Conservation (phyloP, 2,113 vertebrate genomes). For the Tychaedon coryphoeus region DNA sequence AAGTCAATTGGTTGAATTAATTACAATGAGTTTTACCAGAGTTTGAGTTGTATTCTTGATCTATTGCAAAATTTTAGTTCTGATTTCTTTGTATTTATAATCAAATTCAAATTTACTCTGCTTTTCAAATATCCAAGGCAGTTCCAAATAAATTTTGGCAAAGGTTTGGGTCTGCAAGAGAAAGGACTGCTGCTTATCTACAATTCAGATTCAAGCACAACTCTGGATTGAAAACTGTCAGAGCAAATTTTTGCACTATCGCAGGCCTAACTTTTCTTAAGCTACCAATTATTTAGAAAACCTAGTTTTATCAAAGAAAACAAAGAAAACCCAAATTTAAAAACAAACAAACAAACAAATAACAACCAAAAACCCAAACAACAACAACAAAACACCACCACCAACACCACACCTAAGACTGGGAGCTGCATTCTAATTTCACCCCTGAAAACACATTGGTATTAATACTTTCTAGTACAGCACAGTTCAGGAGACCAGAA, state of each 20-base stretch:
- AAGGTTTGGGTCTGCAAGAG: background rate
- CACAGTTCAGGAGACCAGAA: background rate
- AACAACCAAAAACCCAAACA: background rate
- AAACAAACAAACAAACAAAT: background rate
- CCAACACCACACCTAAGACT: background rate
- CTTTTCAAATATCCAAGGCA: background rate
- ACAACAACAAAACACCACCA: background rate
- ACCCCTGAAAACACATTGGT: background rate
- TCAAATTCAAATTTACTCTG: background rate
- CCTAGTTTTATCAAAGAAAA: background rate
- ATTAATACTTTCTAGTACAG: background rate
- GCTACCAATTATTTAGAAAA: background rate
- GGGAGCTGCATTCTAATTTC: background rate
- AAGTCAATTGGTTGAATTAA: background rate
- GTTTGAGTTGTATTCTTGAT: background rate
- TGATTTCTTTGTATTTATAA: background rate
- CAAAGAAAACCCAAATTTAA: background rate
- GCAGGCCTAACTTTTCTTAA: background rate
- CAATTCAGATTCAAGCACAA: background rate
- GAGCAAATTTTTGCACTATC: background rate
- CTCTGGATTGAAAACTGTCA: background rate
- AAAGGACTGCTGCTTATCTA: background rate
- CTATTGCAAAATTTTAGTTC: background rate
- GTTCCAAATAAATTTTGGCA: background rate
- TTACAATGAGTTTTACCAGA: background rate